A percentile compares a stretch with the other conserved stretches of the same genome.
Evolutionary conservation across 2,113 vertebrate species (phyloP).

Genomic region (Hyla sarda): DNA sequence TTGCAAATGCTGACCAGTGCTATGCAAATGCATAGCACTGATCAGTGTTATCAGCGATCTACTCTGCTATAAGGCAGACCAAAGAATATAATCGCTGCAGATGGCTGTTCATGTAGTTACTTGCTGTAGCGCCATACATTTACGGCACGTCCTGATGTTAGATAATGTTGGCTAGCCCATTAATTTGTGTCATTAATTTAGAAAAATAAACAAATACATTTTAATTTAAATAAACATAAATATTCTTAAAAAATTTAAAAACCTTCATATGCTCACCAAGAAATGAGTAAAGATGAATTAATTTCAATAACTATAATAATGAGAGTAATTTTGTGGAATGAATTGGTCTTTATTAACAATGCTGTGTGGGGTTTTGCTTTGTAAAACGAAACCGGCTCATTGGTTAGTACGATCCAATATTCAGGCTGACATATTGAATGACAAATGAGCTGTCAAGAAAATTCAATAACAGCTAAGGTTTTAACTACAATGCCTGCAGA

Average conservation of each 20-base stretch:
- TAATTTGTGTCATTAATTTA: no score
- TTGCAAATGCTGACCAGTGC: no score
- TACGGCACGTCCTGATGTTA: no score
- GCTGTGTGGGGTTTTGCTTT: background rate
- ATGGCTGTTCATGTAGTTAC: no score
- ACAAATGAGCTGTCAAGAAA: conserved; percentile 35
- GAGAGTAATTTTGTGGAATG: background rate
- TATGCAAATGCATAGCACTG: no score
- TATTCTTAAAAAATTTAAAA: background rate
- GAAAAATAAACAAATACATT: no score
- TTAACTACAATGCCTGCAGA: conserved; percentile 45
- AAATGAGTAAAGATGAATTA: background rate
- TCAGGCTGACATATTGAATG: conserved; percentile 48
- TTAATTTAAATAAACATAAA: no score
- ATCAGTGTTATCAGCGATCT: no score
- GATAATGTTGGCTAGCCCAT: no score
- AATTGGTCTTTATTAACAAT: background rate
- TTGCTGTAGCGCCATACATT: no score
- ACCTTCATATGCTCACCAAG: background rate
- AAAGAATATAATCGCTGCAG: no score
- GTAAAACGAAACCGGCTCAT: background rate
- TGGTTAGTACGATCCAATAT: conserved; percentile 32
- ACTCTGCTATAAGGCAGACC: no score
- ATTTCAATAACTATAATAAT: background rate
- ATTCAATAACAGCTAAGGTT: conserved; percentile 46